A percentile compares a stretch with the other conserved stretches of the same genome.
Evolutionary conservation across 2,888 invertebrate species (phyloP).

Genomic region (Drymonia ruficornis): DNA sequence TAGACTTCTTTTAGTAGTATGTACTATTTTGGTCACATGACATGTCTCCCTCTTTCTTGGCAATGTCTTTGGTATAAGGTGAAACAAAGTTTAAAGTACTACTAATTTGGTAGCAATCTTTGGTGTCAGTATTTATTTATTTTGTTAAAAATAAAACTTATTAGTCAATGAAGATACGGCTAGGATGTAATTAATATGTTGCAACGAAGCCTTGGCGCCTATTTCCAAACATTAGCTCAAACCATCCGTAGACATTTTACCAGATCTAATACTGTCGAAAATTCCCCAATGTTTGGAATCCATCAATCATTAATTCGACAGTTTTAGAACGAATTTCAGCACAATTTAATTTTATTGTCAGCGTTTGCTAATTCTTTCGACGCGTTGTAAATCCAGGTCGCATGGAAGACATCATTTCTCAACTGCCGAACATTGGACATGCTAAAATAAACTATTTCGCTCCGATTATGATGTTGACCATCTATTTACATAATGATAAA

Average conservation of each 20-base stretch:
- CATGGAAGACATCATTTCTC: constrained; percentile 60
- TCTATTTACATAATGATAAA: constrained; percentile 30
- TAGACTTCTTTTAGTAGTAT: no score
- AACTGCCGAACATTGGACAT: constrained; percentile 54
- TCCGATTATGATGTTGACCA: constrained; percentile 61
- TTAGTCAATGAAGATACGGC: no score
- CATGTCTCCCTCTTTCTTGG: no score
- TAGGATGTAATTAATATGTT: no score
- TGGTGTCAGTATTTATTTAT: no score
- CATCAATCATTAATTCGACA: constrained; percentile 3
- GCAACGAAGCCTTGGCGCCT: neutral
- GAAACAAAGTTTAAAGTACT: no score
- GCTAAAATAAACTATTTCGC: constrained; percentile 64
- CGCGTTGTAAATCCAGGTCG: constrained; percentile 47
- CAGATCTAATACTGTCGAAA: neutral
- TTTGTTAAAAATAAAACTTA: no score
- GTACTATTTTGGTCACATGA: no score
- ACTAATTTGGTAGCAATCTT: no score
- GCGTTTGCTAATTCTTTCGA: constrained; percentile 31
- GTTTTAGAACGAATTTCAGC: constrained; percentile 3
- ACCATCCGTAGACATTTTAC: neutral
- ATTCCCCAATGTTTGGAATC: constrained; percentile 2
- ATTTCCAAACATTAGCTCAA: neutral
- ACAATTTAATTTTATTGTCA: constrained; percentile 15
- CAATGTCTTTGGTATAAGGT: no score